A percentile compares a stretch with the other conserved stretches of the same genome.
These are phyloP conservation scores for Pandemis heparana DNA, from an alignment of 2,888 invertebrate genomes.

Conservation along the genomic window DNA sequence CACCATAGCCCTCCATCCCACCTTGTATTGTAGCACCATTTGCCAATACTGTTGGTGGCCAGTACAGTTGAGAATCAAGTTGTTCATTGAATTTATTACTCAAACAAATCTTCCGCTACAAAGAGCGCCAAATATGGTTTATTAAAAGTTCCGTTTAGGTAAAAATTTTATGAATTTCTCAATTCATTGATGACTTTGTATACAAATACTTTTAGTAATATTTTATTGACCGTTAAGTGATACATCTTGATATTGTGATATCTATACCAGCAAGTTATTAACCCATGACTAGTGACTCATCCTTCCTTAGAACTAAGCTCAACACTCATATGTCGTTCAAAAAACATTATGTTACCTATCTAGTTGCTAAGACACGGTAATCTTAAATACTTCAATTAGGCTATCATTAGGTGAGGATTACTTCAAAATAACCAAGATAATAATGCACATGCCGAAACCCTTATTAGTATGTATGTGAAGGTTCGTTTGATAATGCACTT, in stretches of 20 bases:
- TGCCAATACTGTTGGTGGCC: no score
- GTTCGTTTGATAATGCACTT: neutral
- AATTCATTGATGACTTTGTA: no score
- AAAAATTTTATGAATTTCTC: no score
- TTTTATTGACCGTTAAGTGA: neutral
- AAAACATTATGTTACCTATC: slow-evolving; percentile 51
- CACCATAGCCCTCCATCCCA: no score
- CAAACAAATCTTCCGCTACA: no score
- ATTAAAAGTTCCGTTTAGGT: no score
- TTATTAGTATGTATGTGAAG: neutral
- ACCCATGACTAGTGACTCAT: slow-evolving; percentile 32
- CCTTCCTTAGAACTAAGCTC: slow-evolving; percentile 45
- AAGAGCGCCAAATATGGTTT: no score
- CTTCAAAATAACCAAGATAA: slow-evolving; percentile 1
- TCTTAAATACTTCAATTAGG: slow-evolving; percentile 31
- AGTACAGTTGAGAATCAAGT: no score
- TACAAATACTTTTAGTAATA: neutral
- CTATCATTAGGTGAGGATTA: slow-evolving; percentile 23
- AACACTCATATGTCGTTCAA: slow-evolving; percentile 53
- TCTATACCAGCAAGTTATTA: slow-evolving; percentile 35
- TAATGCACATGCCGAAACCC: neutral
- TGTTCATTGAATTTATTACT: no score
- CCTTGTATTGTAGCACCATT: no score
- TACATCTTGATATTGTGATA: slow-evolving; percentile 17
- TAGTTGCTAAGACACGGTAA: slow-evolving; percentile 48